phyloP scores from a whole-genome alignment of 2,797 vertebrate species.

The Bufotes viridis region DNA sequence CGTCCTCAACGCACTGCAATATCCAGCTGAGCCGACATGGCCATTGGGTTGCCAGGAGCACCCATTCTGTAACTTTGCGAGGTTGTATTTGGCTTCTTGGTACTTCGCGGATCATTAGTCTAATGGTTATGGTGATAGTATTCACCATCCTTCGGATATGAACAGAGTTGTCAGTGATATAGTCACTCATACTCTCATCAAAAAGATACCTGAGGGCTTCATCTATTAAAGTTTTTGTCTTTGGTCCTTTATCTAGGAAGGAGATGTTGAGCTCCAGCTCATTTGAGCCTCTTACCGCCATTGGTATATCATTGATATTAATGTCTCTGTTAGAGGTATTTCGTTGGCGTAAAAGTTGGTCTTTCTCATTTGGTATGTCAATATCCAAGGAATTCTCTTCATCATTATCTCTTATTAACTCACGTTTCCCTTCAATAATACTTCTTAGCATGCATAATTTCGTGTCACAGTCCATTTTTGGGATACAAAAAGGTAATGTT shows the following conservation, averaged over 20 bases:
- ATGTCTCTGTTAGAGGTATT: constrained; percentile 63
- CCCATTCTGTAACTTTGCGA: constrained; percentile 83
- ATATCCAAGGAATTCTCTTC: not conserved
- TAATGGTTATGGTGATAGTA: constrained; percentile 83
- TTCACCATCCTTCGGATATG: constrained; percentile 88
- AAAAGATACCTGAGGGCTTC: constrained; percentile 52
- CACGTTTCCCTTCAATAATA: constrained; percentile 70
- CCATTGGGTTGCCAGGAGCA: constrained; percentile 89
- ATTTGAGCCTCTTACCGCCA: not conserved
- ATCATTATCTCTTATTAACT: not conserved
- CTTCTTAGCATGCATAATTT: constrained; percentile 78
- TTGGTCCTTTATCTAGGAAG: constrained; percentile 36
- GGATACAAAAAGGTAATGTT: constrained; percentile 88
- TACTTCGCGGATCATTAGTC: constrained; percentile 76
- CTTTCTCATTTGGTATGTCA: constrained; percentile 18
- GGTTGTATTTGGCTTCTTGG: constrained; percentile 60
- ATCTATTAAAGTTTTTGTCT: constrained; percentile 46
- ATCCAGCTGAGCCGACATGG: constrained; percentile 91
- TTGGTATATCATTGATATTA: constrained; percentile 66
- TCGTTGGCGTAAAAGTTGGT: constrained; percentile 33
- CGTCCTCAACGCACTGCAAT: constrained; percentile 86
- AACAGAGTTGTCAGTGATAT: constrained; percentile 79
- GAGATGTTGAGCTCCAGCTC: not conserved
- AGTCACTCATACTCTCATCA: constrained; percentile 65
- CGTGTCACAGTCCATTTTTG: constrained; percentile 77